These are phyloP conservation scores for Ramphastos sulfuratus DNA, from an alignment of 2,113 vertebrate species.

Conservation along the genomic window DNA sequence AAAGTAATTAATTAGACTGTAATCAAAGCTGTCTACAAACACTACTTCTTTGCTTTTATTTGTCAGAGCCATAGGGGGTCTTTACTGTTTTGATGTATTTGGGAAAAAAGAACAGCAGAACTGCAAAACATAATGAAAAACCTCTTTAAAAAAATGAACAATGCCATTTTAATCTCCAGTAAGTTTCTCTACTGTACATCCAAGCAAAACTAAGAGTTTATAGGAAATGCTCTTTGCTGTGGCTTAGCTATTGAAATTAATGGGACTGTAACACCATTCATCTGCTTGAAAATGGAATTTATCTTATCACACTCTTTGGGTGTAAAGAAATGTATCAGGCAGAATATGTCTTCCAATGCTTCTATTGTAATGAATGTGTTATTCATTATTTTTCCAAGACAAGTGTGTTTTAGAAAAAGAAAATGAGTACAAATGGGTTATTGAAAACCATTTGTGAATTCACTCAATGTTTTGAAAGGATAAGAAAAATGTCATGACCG, in stretches of 20 bases:
- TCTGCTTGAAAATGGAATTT: slow-evolving; percentile 20
- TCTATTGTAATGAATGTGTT: slow-evolving; percentile 1
- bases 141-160: slow-evolving; percentile 22
- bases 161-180: neutral
- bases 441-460: slow-evolving; percentile 16
- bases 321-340: slow-evolving; percentile 23
- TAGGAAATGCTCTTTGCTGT: neutral
- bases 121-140: slow-evolving; percentile 11
- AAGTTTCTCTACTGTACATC: neutral
- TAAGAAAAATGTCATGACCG: slow-evolving; percentile 30
- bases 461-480: slow-evolving; percentile 32
- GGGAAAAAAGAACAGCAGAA: neutral
- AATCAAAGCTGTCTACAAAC: slow-evolving; percentile 39
- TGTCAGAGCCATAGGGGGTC: neutral
- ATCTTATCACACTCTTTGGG: neutral
- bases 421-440: slow-evolving; percentile 14
- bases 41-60: neutral
- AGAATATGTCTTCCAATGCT: neutral
- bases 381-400: slow-evolving; percentile 43
- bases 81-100: neutral
- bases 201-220: slow-evolving; percentile 7
- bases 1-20: slow-evolving; percentile 1
- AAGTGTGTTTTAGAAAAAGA: slow-evolving; percentile 41
- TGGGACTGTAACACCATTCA: neutral
- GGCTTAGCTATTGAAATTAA: slow-evolving; percentile 9